Evolutionary conservation across 2,113 vertebrate genomes (phyloP), one percentile per base, ranked within the genome.

Genomic region (Aplodontia rufa): DNA sequence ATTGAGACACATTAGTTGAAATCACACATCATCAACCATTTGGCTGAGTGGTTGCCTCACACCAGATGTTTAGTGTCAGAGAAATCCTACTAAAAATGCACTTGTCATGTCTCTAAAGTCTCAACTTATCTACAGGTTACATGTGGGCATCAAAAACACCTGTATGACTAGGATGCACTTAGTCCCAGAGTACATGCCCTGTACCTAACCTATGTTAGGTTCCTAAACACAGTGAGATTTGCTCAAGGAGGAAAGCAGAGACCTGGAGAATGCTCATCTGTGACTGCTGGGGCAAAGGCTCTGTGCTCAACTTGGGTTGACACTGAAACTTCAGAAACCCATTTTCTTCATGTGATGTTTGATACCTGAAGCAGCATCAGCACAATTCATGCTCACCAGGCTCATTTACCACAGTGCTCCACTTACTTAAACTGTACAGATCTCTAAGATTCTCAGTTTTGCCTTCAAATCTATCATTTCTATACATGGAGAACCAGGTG

Each of bases 61-160:
- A 78, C 76, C 92, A 94, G 93, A 93, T 24, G 47, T 89, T 47
- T 66, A 40, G 2, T 62, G 72, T 95, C 42, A 85, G 55, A 88
- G 93, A 95, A 40, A 78, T 71, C 62, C 74, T 58, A 42, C 62
- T 51, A 76, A 91, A 85, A 82, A 74, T 62, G 16, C 37, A 40
- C 40, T 66, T 12, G 11, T 26, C 60, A 66, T 81, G 64, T 64
- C 80, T 24, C 64, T 95, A 75, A 79, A 87, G 66, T 66, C 51
- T 64, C 49, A 95, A 91, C 84, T 74, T 74, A 24, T 8, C 74
- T 40, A 55, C 1, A 55, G 68, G 64, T 55, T 81, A 55, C 45
- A 13, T 4, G 28, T 90, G 19, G 49, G 5, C 86, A n/a, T 42
- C 5, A 3, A 24, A 51, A 87, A 81, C 30, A 80, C 51, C 60